Conservation (phyloP, 1,140 invertebrate species). For the Teleopsis dalmanni region DNA sequence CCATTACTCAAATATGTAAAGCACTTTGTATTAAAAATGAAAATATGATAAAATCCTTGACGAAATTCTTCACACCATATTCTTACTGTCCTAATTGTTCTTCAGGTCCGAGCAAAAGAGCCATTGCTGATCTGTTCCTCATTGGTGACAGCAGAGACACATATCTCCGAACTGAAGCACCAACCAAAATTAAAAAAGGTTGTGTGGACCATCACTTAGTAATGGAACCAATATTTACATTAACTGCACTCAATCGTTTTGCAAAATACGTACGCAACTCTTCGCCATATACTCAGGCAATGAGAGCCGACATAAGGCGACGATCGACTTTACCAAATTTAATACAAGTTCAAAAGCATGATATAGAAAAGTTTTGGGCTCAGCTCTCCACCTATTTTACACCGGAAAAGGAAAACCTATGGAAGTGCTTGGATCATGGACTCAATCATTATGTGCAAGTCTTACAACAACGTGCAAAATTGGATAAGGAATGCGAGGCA, state of each 20-base stretch:
- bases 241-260: slow-evolving; percentile 49
- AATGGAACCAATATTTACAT: slow-evolving; percentile 50
- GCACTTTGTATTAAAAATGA: slow-evolving; percentile 49
- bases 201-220: slow-evolving; percentile 51
- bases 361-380: slow-evolving; percentile 24
- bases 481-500: slow-evolving; percentile 46
- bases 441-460: slow-evolving; percentile 51
- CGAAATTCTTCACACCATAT: slow-evolving; percentile 54
- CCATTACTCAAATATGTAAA: slow-evolving; percentile 54
- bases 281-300: slow-evolving; percentile 5
- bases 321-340: slow-evolving; percentile 6
- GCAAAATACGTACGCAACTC: too few relatives aligned
- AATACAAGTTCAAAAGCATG: slow-evolving; percentile 8
- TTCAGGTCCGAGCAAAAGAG: neutral
- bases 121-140: neutral
- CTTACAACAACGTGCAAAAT: slow-evolving; percentile 48
- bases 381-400: slow-evolving; percentile 44
- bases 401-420: slow-evolving; percentile 45
- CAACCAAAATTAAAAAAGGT: slow-evolving; percentile 15
- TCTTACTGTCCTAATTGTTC: slow-evolving; percentile 51
- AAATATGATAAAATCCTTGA: slow-evolving; percentile 48
- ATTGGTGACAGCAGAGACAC: too few relatives aligned
- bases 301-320: neutral
- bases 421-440: slow-evolving; percentile 49
- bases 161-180: too few relatives aligned